Percentiles rank a stretch among this genome's conserved stretches.
Evolutionary conservation across 2,888 invertebrate species (phyloP).

Genomic region (Metellina segmentata): DNA sequence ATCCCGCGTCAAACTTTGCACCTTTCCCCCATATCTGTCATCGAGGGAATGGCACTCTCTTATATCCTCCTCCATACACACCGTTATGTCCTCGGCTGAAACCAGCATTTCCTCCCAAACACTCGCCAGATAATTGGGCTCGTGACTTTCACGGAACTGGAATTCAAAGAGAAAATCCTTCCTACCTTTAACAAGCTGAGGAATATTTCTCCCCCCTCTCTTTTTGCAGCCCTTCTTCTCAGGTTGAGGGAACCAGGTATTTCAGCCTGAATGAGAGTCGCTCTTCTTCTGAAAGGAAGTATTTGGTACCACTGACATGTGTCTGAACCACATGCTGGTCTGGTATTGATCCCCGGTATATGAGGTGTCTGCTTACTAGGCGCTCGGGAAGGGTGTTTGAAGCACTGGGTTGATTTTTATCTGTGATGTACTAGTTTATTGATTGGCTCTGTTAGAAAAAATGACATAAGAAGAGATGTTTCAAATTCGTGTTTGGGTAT

Average conservation of each 20-base stretch:
- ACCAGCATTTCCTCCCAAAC: conserved; percentile 11
- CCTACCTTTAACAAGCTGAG: conserved; percentile 22
- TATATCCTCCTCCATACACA: background rate
- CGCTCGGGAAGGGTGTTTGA: background rate
- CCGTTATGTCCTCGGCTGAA: background rate
- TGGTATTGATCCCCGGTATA: conserved; percentile 23
- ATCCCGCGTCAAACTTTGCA: background rate
- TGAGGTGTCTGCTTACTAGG: background rate
- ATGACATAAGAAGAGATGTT: too few species aligned
- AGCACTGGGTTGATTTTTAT: background rate
- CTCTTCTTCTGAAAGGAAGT: conserved; percentile 8
- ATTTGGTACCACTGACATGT: conserved; percentile 34
- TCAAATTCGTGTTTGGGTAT: too few species aligned
- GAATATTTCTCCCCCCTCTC: background rate
- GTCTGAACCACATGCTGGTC: conserved; percentile 7
- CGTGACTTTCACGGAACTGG: conserved; percentile 23
- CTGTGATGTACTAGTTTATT: background rate
- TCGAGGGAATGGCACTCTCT: background rate
- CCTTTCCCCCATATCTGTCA: background rate
- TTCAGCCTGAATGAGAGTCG: conserved; percentile 25
- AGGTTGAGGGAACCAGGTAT: conserved; percentile 16
- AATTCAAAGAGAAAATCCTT: conserved; percentile 18
- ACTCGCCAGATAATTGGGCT: conserved; percentile 35
- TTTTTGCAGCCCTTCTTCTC: background rate
- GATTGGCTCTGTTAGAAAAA: too few species aligned